Evolutionary conservation across 92 coral and sea anemone species (phyloP).

Genomic region (Phymanthus crucifer): DNA sequence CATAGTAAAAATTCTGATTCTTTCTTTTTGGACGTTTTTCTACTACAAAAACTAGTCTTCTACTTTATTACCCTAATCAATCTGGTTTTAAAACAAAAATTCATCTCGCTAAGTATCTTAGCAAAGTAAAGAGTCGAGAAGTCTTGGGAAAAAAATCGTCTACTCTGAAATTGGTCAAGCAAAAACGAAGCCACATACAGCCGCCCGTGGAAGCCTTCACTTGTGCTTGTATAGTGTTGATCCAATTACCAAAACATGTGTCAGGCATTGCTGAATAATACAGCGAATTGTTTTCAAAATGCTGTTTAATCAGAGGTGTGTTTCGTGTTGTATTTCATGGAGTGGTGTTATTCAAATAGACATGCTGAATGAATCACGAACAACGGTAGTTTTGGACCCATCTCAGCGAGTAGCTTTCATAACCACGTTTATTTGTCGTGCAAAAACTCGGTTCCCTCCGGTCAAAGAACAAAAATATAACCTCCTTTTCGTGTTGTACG

Average conservation of each 20-base stretch:
- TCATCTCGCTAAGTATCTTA: neutral
- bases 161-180: neutral
- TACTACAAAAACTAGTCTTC: too few species aligned
- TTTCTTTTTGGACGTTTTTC: too few species aligned
- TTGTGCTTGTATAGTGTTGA: neutral
- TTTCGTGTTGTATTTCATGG: neutral
- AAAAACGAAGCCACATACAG: neutral
- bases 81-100: too few species aligned
- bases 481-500: neutral
- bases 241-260: neutral
- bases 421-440: neutral
- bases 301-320: neutral
- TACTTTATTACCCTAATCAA: too few species aligned
- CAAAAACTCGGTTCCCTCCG: neutral
- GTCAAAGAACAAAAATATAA: neutral
- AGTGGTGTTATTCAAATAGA: neutral
- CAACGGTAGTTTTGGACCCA: neutral
- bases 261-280: neutral
- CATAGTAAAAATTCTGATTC: too few species aligned
- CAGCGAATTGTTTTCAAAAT: neutral
- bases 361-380: conserved; percentile 1
- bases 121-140: neutral
- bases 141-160: neutral
- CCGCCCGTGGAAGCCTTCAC: neutral
- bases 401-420: neutral